phyloP scores from a whole-genome alignment of 2,888 invertebrate genomes.

The Troides helena region DNA sequence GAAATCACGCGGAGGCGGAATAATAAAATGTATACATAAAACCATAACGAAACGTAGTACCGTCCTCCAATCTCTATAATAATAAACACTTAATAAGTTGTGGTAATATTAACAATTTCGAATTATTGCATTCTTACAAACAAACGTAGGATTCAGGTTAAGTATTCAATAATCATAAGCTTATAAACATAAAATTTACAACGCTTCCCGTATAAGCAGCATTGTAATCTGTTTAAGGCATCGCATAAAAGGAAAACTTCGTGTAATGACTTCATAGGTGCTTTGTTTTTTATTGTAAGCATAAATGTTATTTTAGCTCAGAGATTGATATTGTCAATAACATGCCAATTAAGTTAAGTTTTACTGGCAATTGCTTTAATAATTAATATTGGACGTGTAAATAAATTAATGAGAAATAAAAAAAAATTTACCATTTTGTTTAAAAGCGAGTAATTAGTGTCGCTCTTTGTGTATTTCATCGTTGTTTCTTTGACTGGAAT shows the following conservation, averaged over 20 bases:
- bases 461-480: too few species aligned
- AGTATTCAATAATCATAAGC: constrained; percentile 29
- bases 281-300: constrained; percentile 19
- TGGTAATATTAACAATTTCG: constrained; percentile 17
- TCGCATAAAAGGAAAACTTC: constrained; percentile 27
- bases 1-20: constrained; percentile 7
- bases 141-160: constrained; percentile 27
- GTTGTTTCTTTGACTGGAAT: too few species aligned
- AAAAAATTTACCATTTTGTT: neutral
- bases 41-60: constrained; percentile 11
- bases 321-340: constrained; percentile 13
- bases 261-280: constrained; percentile 28
- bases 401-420: neutral
- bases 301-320: constrained; percentile 22
- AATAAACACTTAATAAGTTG: constrained; percentile 29
- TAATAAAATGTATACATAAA: constrained; percentile 23
- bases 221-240: constrained; percentile 31
- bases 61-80: constrained; percentile 15
- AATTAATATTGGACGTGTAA: neutral
- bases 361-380: neutral
- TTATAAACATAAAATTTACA: constrained; percentile 29
- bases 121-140: constrained; percentile 27
- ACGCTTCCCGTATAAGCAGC: constrained; percentile 26
- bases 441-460: too few species aligned
- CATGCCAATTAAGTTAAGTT: constrained; percentile 3